phyloP scores from a whole-genome alignment of 2,797 vertebrate species.

The Xenops minutus region DNA sequence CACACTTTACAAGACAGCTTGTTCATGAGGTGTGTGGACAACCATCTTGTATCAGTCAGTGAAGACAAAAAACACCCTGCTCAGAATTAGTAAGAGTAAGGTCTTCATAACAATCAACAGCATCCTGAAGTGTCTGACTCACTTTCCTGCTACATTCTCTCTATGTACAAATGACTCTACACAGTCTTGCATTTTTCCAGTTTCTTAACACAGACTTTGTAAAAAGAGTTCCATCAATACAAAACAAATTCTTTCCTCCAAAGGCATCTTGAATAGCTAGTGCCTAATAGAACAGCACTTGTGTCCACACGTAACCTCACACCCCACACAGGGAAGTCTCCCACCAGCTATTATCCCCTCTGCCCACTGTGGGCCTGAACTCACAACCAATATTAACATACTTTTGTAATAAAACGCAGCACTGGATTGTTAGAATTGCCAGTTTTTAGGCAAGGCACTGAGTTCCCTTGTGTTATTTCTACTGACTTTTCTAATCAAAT shows the following conservation, averaged over 20 bases:
- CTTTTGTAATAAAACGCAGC: not conserved
- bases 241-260: not conserved
- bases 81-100: not conserved
- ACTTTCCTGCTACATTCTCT: not conserved
- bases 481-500: constrained; percentile 43
- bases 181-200: not conserved
- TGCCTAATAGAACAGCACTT: not conserved
- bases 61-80: not conserved
- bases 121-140: not conserved
- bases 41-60: not conserved
- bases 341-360: not conserved
- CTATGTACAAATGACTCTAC: not conserved
- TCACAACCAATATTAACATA: not conserved
- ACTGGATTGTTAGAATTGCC: not conserved
- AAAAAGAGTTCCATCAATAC: not conserved
- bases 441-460: not conserved
- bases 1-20: not conserved
- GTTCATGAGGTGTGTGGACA: not conserved
- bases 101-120: not conserved
- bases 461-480: constrained; percentile 26
- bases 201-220: not conserved
- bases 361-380: not conserved
- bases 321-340: not conserved
- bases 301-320: not conserved
- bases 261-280: not conserved